Base-by-base conservation (phyloP, 2,888 invertebrate genomes). In the Phlogophora meticulosa region DNA sequence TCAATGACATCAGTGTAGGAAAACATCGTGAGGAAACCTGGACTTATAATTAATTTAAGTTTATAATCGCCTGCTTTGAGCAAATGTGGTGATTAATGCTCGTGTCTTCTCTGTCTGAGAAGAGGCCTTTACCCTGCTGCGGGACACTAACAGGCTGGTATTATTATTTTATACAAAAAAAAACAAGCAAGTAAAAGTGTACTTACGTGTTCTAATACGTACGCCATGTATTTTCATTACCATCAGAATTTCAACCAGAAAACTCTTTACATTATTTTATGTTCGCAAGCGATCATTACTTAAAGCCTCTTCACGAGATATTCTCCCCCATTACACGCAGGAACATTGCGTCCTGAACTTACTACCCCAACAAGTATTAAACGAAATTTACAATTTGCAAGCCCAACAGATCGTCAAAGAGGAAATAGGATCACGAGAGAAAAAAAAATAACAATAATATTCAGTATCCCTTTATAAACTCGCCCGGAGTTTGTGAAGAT, bases 381-480 rank as follows among this genome's bases (percentile, higher is more conserved):
- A 80, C 52, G 56, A 78, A 80, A 81, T 80, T 82, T 83, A 81
- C 81, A 80, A 82, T 82, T 78, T 59, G 52, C 64, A 82, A 69
- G 70, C 75, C 75, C 56, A 73, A 65, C 81, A 80, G 67, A 81
- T 71, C 76, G 71, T 48, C 42, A 49, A 62, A 69, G 58, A 73
- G 76, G 70, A 81, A 83, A 80, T 76, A 68, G 69, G 76, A 78
- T 83, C 72, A 53, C 38, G 71, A 61, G 61, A 65, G 32, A 36
- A 43, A 65, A 67, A 75, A 73, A 77, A 75, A 76, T n/a, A 71
- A 82, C 69, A 81, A 80, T 81, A 53, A 81, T 78, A 81, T 75
- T 73, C 62, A 61, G 63, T 78, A 80, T 81, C 76, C 83, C 68
- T 83, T 81, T 78, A 81, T 81, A 81, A 80, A 81, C 81, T 81